Percentiles rank a stretch among this genome's conserved stretches.
Conservation (phyloP, 2,888 invertebrate genomes). For the Watsonalla binaria region DNA sequence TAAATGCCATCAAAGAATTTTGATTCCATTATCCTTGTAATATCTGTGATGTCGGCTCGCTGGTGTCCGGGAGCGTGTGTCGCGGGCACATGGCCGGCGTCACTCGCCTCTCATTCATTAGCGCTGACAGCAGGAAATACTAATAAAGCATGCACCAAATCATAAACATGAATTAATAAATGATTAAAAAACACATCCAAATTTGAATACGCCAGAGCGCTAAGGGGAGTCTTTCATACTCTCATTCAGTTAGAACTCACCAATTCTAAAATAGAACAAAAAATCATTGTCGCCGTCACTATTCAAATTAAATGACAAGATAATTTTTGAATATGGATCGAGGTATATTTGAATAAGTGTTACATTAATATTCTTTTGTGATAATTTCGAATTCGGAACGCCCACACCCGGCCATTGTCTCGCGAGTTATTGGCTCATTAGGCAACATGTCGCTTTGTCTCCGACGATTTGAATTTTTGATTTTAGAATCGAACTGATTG, state of each 20-base stretch:
- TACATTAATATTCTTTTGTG: constrained; percentile 78
- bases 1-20: constrained; percentile 51
- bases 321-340: constrained; percentile 72
- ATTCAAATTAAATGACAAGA: constrained; percentile 67
- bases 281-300: constrained; percentile 60
- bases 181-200: constrained; percentile 52
- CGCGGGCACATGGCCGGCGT: constrained; percentile 50
- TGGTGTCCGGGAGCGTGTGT: constrained; percentile 3
- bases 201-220: constrained; percentile 64
- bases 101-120: constrained; percentile 60
- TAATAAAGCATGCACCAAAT: constrained; percentile 58
- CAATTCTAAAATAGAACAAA: constrained; percentile 46
- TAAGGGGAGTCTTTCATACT: constrained; percentile 42
- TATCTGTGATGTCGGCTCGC: constrained; percentile 1
- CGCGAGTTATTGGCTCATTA: constrained; percentile 77
- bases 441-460: constrained; percentile 66
- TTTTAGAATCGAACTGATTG: constrained; percentile 68
- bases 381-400: constrained; percentile 71
- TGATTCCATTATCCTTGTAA: constrained; percentile 34
- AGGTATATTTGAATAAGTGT: constrained; percentile 75
- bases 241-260: constrained; percentile 40
- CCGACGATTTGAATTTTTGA: constrained; percentile 72
- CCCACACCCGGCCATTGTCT: constrained; percentile 74
- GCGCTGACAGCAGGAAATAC: constrained; percentile 69
- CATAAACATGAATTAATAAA: constrained; percentile 67